Percentiles rank a stretch among this genome's conserved stretches.
Conservation (phyloP, 1,140 invertebrate species). For the Tetraneura akinire region DNA sequence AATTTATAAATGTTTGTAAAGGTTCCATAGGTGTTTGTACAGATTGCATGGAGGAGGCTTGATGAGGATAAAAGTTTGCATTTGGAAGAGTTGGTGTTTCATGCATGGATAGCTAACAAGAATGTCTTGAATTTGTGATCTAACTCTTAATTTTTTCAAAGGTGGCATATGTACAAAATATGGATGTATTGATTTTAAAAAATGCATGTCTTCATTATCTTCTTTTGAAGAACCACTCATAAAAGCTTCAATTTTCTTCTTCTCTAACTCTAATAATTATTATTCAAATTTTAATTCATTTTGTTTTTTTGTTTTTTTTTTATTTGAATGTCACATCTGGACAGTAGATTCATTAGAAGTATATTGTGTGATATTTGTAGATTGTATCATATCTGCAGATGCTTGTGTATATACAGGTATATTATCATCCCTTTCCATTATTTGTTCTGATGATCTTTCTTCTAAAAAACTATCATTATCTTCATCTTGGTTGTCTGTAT, state of each 20-base stretch:
- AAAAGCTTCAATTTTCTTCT: slow-evolving; percentile 13
- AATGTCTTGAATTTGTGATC: neutral
- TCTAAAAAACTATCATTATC: no score
- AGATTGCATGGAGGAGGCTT: neutral
- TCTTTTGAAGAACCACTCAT: neutral
- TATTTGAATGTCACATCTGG: no score
- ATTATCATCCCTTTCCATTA: no score
- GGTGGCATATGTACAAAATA: neutral
- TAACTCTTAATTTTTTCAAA: neutral
- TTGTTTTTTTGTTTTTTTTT: neutral
- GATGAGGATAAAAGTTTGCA: neutral
- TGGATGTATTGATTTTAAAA: neutral
- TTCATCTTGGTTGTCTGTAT: no score
- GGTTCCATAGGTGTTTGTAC: neutral
- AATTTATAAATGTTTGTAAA: neutral
- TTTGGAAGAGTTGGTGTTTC: neutral
- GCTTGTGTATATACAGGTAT: no score
- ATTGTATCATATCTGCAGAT: no score
- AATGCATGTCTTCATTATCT: neutral
- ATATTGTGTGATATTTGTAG: no score
- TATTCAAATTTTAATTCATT: neutral
- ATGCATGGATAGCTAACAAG: neutral
- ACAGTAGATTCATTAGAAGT: no score
- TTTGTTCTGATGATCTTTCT: no score
- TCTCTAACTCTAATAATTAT: neutral